Base-by-base conservation (phyloP, 2,113 vertebrate genomes). In the Megaptera novaeangliae region DNA sequence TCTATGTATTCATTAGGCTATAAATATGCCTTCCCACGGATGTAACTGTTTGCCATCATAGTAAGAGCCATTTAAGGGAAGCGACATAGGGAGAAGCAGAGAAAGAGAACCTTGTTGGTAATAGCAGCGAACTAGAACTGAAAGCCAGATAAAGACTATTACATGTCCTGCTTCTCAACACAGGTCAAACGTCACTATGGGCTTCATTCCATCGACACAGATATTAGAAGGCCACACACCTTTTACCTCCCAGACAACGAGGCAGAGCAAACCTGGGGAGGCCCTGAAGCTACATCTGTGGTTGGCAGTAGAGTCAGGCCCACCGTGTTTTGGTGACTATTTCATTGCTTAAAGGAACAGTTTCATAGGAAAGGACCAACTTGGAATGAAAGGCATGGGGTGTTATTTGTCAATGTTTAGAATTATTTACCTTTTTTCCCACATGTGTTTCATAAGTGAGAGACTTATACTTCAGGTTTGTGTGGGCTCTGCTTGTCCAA, bases 1-100 rank as follows among this genome's bases (percentile, higher is more conserved):
- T 12, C 52, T 46, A 8, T 8, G 11, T 49, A 34, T 55, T 21
- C 49, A 55, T 46, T 49, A 49, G 36, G 41, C 13, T 88, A 34
- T 80, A 85, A 63, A 66, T 59, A 74, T 6, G 14, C 20, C 91
- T 91, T 77, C 49, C 36, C 23, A 88, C 88, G 87, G 74, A 34
- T 27, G 9, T 72, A 57, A 69, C 0, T 63, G n/a, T 39, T 34
- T 14, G 49, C 31, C 18, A 4, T 90, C 49, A 57, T 1, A 55
- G 27, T 8, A 27, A 55, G 34, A 74, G 10, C 29, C 44, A 61
- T 29, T 46, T 27, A 17, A 81, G 4, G 80, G 31, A 66, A 1
- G 6, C 0, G 15, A 17, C 82, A 11, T 1, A 20, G 29, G 72
- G 5, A 25, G 14, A 74, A 72, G 27, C 14, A 3, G 20, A 85